phyloP scores from a whole-genome alignment of 2,113 vertebrate genomes.

The Elachura formosa region DNA sequence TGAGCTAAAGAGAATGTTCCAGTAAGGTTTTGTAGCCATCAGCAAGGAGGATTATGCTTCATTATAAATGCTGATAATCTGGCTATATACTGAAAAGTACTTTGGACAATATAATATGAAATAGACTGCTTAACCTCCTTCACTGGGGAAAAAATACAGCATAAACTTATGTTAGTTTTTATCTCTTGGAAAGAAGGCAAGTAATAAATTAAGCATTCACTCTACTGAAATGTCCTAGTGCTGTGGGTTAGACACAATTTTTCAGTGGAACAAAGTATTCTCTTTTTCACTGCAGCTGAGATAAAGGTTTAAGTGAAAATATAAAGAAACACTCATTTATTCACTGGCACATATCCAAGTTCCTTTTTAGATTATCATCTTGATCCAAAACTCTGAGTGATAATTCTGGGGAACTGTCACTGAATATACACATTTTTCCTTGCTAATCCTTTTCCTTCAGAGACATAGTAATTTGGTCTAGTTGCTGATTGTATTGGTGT shows the following conservation, averaged over 20 bases:
- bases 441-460: not conserved
- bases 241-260: not conserved
- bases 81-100: not conserved
- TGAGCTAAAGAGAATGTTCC: constrained; percentile 31
- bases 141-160: rapidly evolving
- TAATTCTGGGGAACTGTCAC: not conserved
- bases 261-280: not conserved
- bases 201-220: not conserved
- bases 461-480: not conserved
- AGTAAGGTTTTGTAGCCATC: not conserved
- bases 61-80: not conserved
- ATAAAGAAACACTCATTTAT: not conserved
- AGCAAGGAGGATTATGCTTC: not conserved
- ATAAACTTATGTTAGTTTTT: not conserved
- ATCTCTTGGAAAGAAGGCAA: not conserved
- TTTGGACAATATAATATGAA: not conserved
- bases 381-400: not conserved
- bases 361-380: not conserved
- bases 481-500: not conserved
- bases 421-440: not conserved
- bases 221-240: not conserved
- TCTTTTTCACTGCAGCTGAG: not conserved
- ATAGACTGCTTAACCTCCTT: not conserved
- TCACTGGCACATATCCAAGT: not conserved
- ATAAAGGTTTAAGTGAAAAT: not conserved